These are phyloP conservation scores for Limenitis arthemis DNA, from an alignment of 2,888 invertebrate genomes.

Conservation along the genomic window DNA sequence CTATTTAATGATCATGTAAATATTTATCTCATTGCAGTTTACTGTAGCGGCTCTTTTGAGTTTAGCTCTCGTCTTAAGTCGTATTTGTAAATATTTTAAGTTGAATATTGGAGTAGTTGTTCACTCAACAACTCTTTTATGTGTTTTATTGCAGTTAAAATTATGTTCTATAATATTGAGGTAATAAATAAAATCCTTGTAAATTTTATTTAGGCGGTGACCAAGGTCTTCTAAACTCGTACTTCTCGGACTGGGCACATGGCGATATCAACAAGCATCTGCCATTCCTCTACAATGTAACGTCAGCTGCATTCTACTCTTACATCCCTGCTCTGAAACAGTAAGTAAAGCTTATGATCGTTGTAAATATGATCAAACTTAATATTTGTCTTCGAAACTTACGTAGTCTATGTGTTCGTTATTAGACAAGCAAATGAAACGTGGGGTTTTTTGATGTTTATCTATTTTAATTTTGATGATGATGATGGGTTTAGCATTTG, in stretches of 20 bases:
- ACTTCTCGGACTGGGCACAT: constrained; percentile 94
- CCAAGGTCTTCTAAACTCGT: constrained; percentile 95
- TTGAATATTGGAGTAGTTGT: too few species aligned
- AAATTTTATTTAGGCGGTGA: constrained; percentile 77
- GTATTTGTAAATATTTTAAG: too few species aligned
- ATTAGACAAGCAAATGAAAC: too few species aligned
- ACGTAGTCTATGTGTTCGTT: too few species aligned
- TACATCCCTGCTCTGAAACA: constrained; percentile 98
- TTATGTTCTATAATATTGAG: not conserved
- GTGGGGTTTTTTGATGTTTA: too few species aligned
- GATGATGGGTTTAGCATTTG: too few species aligned
- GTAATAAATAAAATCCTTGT: not conserved
- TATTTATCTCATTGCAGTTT: not conserved
- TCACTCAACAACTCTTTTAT: too few species aligned
- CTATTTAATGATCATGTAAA: constrained; percentile 1
- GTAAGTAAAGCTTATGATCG: constrained; percentile 71
- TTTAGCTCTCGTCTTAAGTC: not conserved
- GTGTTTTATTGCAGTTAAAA: not conserved
- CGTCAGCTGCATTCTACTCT: constrained; percentile 96
- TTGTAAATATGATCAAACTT: too few species aligned
- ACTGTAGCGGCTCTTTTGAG: not conserved
- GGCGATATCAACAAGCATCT: constrained; percentile 93
- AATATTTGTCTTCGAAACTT: too few species aligned
- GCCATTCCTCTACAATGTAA: constrained; percentile 98
- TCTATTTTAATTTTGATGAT: too few species aligned